Conservation (phyloP, 2,797 vertebrate genomes). For the Lutjanus campechanus region DNA sequence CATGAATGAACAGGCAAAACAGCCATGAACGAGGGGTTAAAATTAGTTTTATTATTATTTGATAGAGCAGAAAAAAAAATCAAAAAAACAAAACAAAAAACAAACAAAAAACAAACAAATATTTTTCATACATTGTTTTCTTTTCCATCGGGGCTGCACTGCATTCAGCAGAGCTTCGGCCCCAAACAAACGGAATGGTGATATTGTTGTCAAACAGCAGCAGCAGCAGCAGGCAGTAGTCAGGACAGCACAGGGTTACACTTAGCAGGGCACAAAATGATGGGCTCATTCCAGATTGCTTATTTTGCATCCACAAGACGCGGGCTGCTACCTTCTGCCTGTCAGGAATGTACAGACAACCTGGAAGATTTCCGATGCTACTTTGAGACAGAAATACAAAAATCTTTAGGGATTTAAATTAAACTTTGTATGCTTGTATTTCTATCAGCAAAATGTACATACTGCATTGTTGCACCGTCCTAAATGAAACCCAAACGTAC, state of each 20-base stretch:
- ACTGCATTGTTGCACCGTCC: conserved; percentile 37
- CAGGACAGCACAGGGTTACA: conserved; percentile 79
- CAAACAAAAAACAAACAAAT: conserved; percentile 48
- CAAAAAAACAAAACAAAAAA: conserved; percentile 52
- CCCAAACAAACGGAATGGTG: conserved; percentile 86
- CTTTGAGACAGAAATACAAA: conserved; percentile 49
- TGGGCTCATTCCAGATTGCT: conserved; percentile 58
- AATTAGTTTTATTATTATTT: conserved; percentile 90
- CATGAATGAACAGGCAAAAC: conserved; percentile 38
- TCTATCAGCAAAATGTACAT: conserved; percentile 32
- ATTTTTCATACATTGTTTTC: conserved; percentile 82
- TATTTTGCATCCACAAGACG: conserved; percentile 58
- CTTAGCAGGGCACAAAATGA: conserved; percentile 62
- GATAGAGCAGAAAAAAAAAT: conserved; percentile 79
- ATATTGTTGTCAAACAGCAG: conserved; percentile 79
- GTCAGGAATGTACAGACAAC: conserved; percentile 76
- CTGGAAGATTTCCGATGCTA: conserved; percentile 64
- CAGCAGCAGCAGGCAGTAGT: conserved; percentile 82
- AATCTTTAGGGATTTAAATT: conserved; percentile 28
- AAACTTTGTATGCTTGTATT: conserved; percentile 40
- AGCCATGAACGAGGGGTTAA: conserved; percentile 81
- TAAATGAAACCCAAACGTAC: conserved; percentile 56
- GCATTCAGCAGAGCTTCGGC: conserved; percentile 55
- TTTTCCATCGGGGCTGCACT: conserved; percentile 69
- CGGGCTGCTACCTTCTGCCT: conserved; percentile 59